phyloP scores from a whole-genome alignment of 2,113 vertebrate genomes.

The Mesocricetus auratus region DNA sequence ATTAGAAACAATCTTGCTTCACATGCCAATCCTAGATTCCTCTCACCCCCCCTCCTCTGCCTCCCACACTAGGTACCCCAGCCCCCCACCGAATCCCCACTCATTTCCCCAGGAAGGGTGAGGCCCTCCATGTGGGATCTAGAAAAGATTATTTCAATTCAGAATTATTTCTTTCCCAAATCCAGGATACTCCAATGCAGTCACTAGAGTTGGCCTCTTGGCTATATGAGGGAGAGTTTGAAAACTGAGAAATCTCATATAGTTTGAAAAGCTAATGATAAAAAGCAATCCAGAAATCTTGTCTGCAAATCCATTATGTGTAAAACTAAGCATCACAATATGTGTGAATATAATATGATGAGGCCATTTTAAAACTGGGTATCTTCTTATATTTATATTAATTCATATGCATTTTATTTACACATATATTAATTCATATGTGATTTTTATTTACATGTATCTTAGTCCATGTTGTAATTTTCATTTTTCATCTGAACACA shows the following conservation, averaged over 20 bases:
- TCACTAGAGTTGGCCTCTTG: conserved; percentile 8
- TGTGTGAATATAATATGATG: not conserved
- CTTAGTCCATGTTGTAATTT: not conserved
- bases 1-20: no score
- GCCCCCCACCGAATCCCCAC: no score
- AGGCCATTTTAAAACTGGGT: not conserved
- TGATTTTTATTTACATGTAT: not conserved
- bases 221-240: not conserved
- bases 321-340: conserved; percentile 27
- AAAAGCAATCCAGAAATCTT: not conserved
- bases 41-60: no score
- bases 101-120: no score
- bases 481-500: not conserved
- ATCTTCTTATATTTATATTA: not conserved
- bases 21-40: no score
- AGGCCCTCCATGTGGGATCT: no score
- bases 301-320: not conserved
- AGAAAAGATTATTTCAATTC: conserved; percentile 3
- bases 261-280: conserved; percentile 56
- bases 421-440: not conserved
- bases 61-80: no score
- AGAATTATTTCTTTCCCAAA: conserved; percentile 25
- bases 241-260: conserved; percentile 1
- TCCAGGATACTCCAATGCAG: not conserved
- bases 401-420: not conserved